Base-by-base conservation (phyloP, 2,797 vertebrate species). In the Lophotriccus pileatus region DNA sequence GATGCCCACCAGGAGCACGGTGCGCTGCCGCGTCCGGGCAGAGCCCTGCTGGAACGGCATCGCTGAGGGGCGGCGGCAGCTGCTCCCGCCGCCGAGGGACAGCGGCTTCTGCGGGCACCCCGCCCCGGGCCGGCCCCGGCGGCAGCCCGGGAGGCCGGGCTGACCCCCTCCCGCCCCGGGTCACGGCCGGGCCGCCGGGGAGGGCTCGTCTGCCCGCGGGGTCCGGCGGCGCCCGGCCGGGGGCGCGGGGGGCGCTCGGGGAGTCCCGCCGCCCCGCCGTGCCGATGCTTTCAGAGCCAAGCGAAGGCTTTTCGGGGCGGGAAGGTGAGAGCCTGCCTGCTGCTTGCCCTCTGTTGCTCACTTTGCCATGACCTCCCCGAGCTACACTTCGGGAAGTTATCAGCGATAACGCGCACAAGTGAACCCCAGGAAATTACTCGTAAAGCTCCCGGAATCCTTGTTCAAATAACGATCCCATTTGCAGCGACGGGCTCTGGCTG, bases 21-120 rank as follows among this genome's bases (percentile, higher is more conserved):
- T 92, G 20, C 89, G 89, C 56, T 76, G 81, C 55, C 67, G 70
- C 5, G 9, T 11, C 4, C 90, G 63, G 43, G 82, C 62, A 6
- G 94, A 94, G 53, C 95, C 79, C 49, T 70, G 92, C 87, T 34
- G 74, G 41, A 84, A 7, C 5, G 27, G 95, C 92, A 91, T 96
- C 67, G 53, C 13, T 24, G 67, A 72, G 28, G 17, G 72, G 52
- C 89, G 47, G 73, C 63, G 12, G 7, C 79, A 43, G 46, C 95
- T 77, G 90, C 83, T 36, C 20, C 9, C 52, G 44, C 43, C 36
- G 27, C 34, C 4, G 16, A 46, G 36, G 43, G 21, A 69, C 15
- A 27, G 76, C 49, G 79, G 55, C 17, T 16, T 25, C 68, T 5
- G 32, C 12, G 4, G 22, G 19, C 59, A 28, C 59, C 34, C 84